Percentiles rank a stretch among this genome's conserved stretches.
phyloP scores from a whole-genome alignment of 2,113 vertebrate species.

The Dendropsophus ebraccatus region DNA sequence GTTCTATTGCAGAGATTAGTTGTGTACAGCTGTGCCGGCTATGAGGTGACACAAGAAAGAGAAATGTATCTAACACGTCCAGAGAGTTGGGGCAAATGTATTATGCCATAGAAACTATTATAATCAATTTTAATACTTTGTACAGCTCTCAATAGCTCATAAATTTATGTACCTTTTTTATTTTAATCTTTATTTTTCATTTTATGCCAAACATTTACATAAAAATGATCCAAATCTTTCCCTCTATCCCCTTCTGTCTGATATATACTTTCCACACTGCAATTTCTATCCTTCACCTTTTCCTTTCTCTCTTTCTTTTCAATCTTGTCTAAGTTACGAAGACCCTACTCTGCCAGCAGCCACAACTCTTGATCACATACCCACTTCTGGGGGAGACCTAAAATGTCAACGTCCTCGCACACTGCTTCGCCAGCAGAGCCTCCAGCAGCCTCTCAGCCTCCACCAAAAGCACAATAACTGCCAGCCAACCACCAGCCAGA shows the following conservation, averaged over 20 bases:
- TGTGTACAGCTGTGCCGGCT: background rate
- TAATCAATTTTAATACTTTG: background rate
- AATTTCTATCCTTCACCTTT: conserved; percentile 74
- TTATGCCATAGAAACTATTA: background rate
- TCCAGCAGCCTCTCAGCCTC: conserved; percentile 93
- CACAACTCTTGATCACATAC: conserved; percentile 93
- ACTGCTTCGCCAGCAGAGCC: conserved; percentile 92
- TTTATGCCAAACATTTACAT: no score
- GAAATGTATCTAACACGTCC: background rate
- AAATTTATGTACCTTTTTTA: background rate
- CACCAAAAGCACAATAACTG: conserved; percentile 81
- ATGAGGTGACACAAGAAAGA: background rate
- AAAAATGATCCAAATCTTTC: no score
- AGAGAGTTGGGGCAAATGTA: background rate
- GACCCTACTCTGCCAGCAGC: conserved; percentile 89
- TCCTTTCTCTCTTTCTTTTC: conserved; percentile 78
- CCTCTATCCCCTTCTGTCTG: conserved; percentile 78
- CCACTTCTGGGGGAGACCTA: conserved; percentile 82
- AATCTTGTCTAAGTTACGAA: conserved; percentile 84
- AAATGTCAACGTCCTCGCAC: conserved; percentile 89
- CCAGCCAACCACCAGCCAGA: conserved; percentile 93
- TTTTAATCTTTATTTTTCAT: no score
- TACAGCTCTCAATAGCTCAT: background rate
- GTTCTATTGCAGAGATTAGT: background rate
- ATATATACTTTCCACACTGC: conserved; percentile 79